Conservation (phyloP, 2,888 invertebrate genomes). For the Molorchus minor region DNA sequence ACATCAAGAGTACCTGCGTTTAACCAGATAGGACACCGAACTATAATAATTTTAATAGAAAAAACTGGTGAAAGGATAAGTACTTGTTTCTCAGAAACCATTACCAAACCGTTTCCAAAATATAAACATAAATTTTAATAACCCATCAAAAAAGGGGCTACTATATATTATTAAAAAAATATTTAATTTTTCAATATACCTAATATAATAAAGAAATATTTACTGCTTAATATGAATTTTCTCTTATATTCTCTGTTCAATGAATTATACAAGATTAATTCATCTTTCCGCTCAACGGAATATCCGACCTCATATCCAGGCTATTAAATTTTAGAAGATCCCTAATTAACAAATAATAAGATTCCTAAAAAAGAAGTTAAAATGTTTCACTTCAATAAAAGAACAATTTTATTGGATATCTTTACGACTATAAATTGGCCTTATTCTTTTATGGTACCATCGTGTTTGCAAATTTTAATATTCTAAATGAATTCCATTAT, state of each 20-base stretch:
- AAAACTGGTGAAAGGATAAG: too few relatives aligned
- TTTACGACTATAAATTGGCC: too few relatives aligned
- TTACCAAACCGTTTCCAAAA: too few relatives aligned
- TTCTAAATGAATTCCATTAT: too few relatives aligned
- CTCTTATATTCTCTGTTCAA: not conserved
- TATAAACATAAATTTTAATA: too few relatives aligned
- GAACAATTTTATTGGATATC: conserved; percentile 13
- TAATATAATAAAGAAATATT: not conserved
- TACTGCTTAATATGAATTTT: conserved; percentile 4
- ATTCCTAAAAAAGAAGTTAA: conserved; percentile 13
- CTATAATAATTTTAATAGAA: not conserved
- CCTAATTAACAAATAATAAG: conserved; percentile 18
- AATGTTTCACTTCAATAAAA: conserved; percentile 16
- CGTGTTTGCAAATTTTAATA: too few relatives aligned
- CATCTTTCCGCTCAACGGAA: conserved; percentile 1
- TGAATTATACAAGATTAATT: conserved; percentile 5
- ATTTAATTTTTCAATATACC: not conserved
- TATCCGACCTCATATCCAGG: conserved; percentile 10
- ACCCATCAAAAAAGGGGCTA: not conserved
- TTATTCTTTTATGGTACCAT: too few relatives aligned
- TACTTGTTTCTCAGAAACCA: too few relatives aligned
- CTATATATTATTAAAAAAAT: not conserved
- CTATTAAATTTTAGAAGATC: conserved; percentile 10
- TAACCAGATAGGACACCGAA: not conserved
- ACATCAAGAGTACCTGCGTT: not conserved